A percentile compares a stretch with the other conserved stretches of the same genome.
Evolutionary conservation across 2,888 invertebrate genomes (phyloP).

Genomic region (Penaeus monodon): DNA sequence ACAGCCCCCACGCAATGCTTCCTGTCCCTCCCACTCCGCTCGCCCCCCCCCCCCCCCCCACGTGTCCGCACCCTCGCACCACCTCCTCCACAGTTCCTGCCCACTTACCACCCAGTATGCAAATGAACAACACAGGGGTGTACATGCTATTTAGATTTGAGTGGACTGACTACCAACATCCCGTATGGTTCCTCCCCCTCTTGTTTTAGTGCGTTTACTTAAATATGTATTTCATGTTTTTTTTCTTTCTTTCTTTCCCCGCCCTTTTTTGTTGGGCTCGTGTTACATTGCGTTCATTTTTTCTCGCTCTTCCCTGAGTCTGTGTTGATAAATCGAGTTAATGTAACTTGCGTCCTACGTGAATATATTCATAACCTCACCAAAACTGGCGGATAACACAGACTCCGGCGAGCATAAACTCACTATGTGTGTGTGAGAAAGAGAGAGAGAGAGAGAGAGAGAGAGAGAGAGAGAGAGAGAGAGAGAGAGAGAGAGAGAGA

Average conservation of each 20-base stretch:
- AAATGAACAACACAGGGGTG: neutral
- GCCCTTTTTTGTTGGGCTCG: too few species aligned
- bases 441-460: neutral
- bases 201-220: neutral
- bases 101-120: conserved; percentile 17
- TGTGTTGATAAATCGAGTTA: too few species aligned
- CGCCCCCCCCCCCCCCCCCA: neutral
- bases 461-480: conserved; percentile 24
- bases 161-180: conserved; percentile 12
- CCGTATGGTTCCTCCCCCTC: neutral
- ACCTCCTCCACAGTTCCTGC: neutral
- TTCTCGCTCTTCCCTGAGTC: too few species aligned
- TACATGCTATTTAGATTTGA: neutral
- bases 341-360: too few species aligned
- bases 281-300: too few species aligned
- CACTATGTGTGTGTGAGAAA: too few species aligned
- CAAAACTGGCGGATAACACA: too few species aligned
- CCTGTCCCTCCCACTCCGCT: too few species aligned
- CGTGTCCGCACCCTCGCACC: neutral
- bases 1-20: too few species aligned
- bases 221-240: neutral
- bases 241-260: neutral
- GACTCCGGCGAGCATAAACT: too few species aligned
- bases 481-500: neutral
- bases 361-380: too few species aligned